Evolutionary conservation across 2,113 vertebrate genomes (phyloP).

Genomic region (Setophaga kirtlandii): DNA sequence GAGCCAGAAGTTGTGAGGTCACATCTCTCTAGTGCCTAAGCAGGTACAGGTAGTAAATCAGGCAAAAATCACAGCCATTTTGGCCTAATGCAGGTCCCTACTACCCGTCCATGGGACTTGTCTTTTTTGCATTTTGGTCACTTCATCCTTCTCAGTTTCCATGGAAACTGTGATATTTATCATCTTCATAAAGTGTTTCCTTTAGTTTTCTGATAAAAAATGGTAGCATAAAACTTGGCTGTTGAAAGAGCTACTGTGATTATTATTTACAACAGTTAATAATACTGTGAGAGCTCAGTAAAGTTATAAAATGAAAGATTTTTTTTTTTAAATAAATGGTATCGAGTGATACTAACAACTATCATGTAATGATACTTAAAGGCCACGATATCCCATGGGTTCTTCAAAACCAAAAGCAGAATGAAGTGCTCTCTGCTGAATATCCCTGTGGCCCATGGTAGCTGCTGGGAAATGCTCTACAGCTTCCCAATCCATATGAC

Average conservation of each 20-base stretch:
- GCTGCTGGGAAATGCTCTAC: background rate
- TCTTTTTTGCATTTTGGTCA: background rate
- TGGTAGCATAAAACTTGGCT: background rate
- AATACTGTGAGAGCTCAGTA: background rate
- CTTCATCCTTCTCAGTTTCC: background rate
- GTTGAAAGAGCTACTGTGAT: background rate
- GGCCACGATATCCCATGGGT: rapidly evolving
- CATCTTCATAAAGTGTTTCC: background rate
- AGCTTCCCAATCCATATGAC: background rate
- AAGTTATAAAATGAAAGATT: background rate
- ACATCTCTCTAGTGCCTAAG: background rate
- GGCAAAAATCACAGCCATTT: background rate
- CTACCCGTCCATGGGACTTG: background rate
- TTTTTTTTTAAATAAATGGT: background rate
- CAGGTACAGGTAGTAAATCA: background rate
- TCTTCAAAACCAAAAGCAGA: background rate
- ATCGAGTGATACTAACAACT: background rate
- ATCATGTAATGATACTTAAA: background rate
- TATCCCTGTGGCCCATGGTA: background rate
- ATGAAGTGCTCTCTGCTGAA: background rate
- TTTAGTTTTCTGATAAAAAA: background rate
- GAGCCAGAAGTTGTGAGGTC: background rate
- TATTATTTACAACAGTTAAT: background rate
- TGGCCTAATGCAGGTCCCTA: background rate
- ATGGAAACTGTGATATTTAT: background rate